A percentile compares a stretch with the other conserved stretches of the same genome.
Conservation (phyloP, 1,140 invertebrate species). For the Ips typographus region DNA sequence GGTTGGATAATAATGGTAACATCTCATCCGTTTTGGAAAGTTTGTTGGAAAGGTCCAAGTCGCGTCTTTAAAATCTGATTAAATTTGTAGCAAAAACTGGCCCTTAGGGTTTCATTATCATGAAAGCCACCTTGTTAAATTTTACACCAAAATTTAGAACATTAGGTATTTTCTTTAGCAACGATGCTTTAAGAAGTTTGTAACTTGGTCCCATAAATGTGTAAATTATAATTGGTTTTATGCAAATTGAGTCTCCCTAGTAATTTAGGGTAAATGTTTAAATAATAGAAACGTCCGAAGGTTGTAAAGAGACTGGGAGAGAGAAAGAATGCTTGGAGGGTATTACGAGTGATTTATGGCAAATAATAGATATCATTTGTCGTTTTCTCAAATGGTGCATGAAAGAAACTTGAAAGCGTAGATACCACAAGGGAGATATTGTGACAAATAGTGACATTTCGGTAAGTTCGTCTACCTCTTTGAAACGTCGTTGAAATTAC, state of each 20-base stretch:
- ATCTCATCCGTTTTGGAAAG: not conserved
- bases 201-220: not conserved
- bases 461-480: not conserved
- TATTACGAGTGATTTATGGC: not conserved
- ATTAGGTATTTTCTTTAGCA: not conserved
- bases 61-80: constrained; percentile 1
- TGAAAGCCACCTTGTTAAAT: constrained; percentile 5
- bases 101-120: constrained; percentile 6
- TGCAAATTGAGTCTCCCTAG: not conserved
- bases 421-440: not conserved
- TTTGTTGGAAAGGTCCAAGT: not conserved
- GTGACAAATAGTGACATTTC: not conserved
- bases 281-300: not conserved
- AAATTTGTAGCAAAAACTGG: not conserved
- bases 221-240: constrained; percentile 3
- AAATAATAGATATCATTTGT: not conserved
- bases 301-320: not conserved
- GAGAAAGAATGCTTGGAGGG: not conserved
- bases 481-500: not conserved
- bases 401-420: not conserved
- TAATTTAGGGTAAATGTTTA: not conserved
- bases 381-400: not conserved
- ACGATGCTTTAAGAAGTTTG: not conserved
- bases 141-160: not conserved
- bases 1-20: not conserved